phyloP scores from a whole-genome alignment of 2,797 vertebrate genomes.

The Avahi laniger region DNA sequence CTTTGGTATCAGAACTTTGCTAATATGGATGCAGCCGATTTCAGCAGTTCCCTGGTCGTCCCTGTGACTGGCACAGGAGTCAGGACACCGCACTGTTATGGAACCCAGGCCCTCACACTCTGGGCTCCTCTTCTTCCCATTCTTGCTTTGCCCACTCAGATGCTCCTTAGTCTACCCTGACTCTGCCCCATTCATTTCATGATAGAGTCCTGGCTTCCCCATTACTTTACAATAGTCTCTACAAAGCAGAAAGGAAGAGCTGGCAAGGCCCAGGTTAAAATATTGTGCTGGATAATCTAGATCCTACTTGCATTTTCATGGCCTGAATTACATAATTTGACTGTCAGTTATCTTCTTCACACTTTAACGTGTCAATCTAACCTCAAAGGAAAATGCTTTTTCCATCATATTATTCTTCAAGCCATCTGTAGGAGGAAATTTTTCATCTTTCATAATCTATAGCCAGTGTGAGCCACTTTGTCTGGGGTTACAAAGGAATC shows the following conservation, averaged over 20 bases:
- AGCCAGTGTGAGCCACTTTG: not conserved
- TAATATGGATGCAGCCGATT: not conserved
- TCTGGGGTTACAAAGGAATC: not conserved
- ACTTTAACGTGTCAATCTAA: not conserved
- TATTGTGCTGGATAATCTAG: not conserved
- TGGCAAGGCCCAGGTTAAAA: not conserved
- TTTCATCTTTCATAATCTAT: not conserved
- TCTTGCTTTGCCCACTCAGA: not conserved
- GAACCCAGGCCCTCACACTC: not conserved
- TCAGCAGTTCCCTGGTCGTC: not conserved
- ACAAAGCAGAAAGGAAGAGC: not conserved
- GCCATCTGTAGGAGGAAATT: not conserved
- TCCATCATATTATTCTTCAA: not conserved
- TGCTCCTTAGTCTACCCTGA: not conserved
- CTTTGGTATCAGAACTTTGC: not conserved
- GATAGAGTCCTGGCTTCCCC: not conserved
- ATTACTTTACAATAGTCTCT: not conserved
- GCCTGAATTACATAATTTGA: not conserved
- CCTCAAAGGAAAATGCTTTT: not conserved
- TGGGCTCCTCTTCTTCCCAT: not conserved
- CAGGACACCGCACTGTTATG: not conserved
- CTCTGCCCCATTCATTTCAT: not conserved
- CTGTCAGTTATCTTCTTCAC: not conserved
- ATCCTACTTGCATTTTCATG: not conserved
- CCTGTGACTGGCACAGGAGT: not conserved